Evolutionary conservation across 1,140 invertebrate species (phyloP).

Genomic region (Camponotus pennsylvanicus): DNA sequence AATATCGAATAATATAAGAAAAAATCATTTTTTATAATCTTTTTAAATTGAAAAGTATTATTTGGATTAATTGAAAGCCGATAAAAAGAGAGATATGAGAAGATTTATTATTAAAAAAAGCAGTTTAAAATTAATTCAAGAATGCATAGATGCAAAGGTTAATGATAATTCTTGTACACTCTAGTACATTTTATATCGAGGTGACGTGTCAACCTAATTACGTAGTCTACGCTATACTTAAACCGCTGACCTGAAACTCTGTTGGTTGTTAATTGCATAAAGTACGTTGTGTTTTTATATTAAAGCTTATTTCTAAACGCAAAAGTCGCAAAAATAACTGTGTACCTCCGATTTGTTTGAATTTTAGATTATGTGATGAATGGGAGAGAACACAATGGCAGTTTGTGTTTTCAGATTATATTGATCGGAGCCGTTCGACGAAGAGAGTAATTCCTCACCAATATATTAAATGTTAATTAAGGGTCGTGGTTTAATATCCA

Average conservation of each 20-base stretch:
- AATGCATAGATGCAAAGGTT: background rate
- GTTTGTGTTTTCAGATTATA: constrained; percentile 34
- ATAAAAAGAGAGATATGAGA: background rate
- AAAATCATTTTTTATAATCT: constrained; percentile 3
- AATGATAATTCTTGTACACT: background rate
- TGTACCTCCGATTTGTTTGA: constrained; percentile 41
- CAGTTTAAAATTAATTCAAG: background rate
- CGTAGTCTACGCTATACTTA: background rate
- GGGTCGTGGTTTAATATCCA: constrained; percentile 1
- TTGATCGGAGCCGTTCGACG: background rate
- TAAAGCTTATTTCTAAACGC: background rate
- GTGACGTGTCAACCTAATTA: constrained; percentile 19
- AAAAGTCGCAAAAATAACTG: background rate
- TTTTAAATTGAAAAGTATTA: too few species aligned
- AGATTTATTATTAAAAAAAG: background rate
- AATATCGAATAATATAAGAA: background rate
- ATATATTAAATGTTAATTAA: constrained; percentile 50
- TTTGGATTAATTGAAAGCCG: too few species aligned
- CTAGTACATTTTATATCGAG: constrained; percentile 7
- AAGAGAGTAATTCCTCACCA: background rate
- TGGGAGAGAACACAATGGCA: constrained; percentile 9
- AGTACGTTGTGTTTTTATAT: constrained; percentile 12
- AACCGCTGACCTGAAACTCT: background rate
- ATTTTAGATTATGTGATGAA: background rate
- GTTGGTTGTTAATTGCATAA: constrained; percentile 24